A percentile compares a stretch with the other conserved stretches of the same genome.
phyloP scores from a whole-genome alignment of 2,888 invertebrate genomes.

The Hyles lineata region DNA sequence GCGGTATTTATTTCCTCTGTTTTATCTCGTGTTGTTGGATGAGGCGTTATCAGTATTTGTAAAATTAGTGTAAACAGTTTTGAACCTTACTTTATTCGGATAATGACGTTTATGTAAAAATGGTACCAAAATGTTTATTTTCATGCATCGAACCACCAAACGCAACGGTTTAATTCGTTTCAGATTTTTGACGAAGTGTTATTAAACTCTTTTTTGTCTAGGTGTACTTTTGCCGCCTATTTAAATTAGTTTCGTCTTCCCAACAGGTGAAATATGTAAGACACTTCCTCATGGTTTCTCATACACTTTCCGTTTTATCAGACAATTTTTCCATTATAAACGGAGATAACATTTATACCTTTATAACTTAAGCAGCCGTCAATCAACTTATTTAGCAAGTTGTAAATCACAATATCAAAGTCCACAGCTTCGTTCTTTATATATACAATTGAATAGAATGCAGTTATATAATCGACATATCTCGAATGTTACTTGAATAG shows the following conservation, averaged over 20 bases:
- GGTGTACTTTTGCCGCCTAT: too few species aligned
- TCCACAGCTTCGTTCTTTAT: neutral
- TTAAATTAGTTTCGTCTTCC: too few species aligned
- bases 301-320: too few species aligned
- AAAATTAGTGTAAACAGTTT: neutral
- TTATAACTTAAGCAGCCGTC: neutral
- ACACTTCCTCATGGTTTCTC: too few species aligned
- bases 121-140: neutral
- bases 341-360: neutral
- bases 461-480: constrained; percentile 27
- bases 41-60: constrained; percentile 14
- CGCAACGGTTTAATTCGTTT: neutral
- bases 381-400: neutral
- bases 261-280: too few species aligned
- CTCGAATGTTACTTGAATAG: constrained; percentile 27
- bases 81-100: neutral
- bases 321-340: neutral
- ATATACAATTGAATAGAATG: constrained; percentile 2
- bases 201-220: too few species aligned
- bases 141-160: too few species aligned
- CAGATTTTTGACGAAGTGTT: too few species aligned
- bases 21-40: constrained; percentile 3
- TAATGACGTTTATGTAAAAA: neutral
- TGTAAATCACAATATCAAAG: neutral
- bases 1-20: neutral